phyloP scores from a whole-genome alignment of 2,888 invertebrate species.

The Enchytraeus crypticus region DNA sequence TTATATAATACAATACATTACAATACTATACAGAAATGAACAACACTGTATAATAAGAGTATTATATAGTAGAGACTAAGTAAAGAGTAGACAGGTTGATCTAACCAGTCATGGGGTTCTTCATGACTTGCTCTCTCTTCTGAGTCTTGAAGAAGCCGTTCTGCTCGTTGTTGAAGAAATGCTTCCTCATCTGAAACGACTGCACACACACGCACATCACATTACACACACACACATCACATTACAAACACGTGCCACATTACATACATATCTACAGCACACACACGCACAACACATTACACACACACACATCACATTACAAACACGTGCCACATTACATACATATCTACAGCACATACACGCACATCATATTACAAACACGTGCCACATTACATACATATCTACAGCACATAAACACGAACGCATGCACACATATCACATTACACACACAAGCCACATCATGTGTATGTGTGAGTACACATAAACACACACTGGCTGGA shows the following conservation, averaged over 20 bases:
- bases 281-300: not conserved
- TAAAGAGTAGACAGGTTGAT: not conserved
- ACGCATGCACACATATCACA: no score
- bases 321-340: no score
- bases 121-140: slow-evolving; percentile 58
- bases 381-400: no score
- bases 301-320: not conserved
- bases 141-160: slow-evolving; percentile 88
- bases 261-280: slow-evolving; percentile 69
- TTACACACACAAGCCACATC: no score
- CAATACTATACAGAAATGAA: no score
- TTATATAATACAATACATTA: no score
- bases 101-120: slow-evolving; percentile 77
- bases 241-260: no score
- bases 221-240: not conserved
- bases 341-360: slow-evolving; percentile 59
- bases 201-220: slow-evolving; percentile 28
- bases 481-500: no score
- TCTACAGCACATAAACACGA: slow-evolving; percentile 55
- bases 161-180: slow-evolving; percentile 92
- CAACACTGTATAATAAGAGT: no score
- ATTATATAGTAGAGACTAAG: not conserved
- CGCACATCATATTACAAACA: not conserved
- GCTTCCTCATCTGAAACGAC: slow-evolving; percentile 79
- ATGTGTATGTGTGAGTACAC: no score